Conservation (phyloP, 2,888 invertebrate species). For the Meteorus colon region DNA sequence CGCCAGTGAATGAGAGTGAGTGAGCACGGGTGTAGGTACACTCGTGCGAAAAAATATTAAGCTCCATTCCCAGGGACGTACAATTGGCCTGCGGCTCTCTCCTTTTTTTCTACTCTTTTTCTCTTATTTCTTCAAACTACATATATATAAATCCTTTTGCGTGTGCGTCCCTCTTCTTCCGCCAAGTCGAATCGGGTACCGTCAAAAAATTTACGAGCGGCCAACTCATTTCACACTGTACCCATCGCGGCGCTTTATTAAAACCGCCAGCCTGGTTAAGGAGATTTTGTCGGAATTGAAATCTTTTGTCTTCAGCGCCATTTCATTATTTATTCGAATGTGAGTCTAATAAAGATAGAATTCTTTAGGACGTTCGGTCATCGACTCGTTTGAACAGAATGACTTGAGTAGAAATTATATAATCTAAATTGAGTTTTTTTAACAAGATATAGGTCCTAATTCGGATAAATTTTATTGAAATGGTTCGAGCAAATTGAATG, state of each 20-base stretch:
- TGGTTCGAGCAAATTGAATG: too few relatives aligned
- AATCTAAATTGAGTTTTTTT: too few relatives aligned
- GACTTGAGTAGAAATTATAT: background rate
- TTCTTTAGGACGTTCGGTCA: too few relatives aligned
- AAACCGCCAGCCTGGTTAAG: conserved; percentile 1
- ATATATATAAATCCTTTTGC: conserved; percentile 7
- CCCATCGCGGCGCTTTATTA: conserved; percentile 26
- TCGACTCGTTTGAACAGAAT: background rate
- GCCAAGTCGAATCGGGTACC: conserved; percentile 36
- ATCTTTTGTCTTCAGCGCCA: background rate
- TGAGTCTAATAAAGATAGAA: background rate
- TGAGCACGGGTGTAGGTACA: conserved; percentile 33
- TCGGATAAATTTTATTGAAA: too few relatives aligned
- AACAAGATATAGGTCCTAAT: too few relatives aligned
- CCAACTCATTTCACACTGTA: conserved; percentile 45
- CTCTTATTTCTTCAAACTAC: background rate
- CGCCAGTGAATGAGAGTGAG: conserved; percentile 14
- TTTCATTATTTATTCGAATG: background rate
- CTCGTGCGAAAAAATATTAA: conserved; percentile 52
- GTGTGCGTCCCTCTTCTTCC: background rate
- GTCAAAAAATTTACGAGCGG: conserved; percentile 46
- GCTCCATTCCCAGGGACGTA: conserved; percentile 48
- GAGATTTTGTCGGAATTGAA: background rate
- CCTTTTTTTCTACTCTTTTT: background rate
- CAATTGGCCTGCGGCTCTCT: conserved; percentile 33